A percentile compares a stretch with the other conserved stretches of the same genome.
phyloP scores from a whole-genome alignment of 1,140 invertebrate species.

The Drosophila parabipectinata region DNA sequence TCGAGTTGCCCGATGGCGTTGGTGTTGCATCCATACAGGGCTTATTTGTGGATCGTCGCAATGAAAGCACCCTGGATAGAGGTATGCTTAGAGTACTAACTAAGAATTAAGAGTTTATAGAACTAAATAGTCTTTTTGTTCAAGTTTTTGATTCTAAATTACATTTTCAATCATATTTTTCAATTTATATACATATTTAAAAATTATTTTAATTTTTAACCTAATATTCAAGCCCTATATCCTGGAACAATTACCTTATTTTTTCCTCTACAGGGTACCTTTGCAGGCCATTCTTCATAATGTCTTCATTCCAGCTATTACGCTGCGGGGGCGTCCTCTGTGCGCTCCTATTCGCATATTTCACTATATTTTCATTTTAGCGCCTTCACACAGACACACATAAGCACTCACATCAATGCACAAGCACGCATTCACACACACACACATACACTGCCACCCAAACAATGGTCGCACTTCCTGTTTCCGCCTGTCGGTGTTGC shows the following conservation, averaged over 20 bases:
- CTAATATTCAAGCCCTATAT: too few species aligned
- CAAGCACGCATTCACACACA: constrained; percentile 17
- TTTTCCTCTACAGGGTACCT: not conserved
- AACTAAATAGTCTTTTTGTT: too few species aligned
- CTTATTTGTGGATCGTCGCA: constrained; percentile 30
- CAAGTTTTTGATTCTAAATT: too few species aligned
- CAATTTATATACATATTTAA: too few species aligned
- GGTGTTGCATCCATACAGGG: constrained; percentile 55
- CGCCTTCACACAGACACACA: constrained; percentile 40
- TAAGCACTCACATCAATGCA: constrained; percentile 33
- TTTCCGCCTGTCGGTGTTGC: constrained; percentile 67
- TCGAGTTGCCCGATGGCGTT: constrained; percentile 9
- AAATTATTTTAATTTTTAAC: too few species aligned
- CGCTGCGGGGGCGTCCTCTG: constrained; percentile 6
- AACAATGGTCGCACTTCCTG: constrained; percentile 75
- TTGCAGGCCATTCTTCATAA: not conserved
- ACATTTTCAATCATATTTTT: too few species aligned
- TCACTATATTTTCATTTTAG: constrained; percentile 78
- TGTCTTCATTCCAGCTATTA: not conserved
- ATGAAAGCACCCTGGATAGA: constrained; percentile 13
- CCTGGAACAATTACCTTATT: not conserved
- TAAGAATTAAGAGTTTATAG: too few species aligned
- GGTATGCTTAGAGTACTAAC: not conserved
- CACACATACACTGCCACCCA: constrained; percentile 10
- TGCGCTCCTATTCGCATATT: constrained; percentile 58